Conservation (phyloP, 2,797 vertebrate species). For the Rhinophrynus dorsalis region DNA sequence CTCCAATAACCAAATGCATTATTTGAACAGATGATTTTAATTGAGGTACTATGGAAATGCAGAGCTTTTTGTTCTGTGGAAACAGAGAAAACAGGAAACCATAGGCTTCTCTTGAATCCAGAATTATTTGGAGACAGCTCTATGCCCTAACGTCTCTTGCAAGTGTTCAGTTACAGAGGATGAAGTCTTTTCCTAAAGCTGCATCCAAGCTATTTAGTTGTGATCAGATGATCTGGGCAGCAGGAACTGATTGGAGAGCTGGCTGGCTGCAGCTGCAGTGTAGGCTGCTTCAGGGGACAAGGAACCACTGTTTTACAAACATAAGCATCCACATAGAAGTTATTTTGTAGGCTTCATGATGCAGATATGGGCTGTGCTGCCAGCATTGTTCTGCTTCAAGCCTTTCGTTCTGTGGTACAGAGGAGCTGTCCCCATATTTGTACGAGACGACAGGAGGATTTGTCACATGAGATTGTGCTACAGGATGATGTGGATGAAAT, state of each 20-base stretch:
- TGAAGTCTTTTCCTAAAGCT: slow-evolving; percentile 74
- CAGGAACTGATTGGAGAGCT: slow-evolving; percentile 82
- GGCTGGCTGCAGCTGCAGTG: slow-evolving; percentile 88
- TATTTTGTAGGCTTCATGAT: slow-evolving; percentile 80
- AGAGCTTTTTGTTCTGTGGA: slow-evolving; percentile 52
- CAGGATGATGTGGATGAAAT: slow-evolving; percentile 83
- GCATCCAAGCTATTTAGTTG: slow-evolving; percentile 75
- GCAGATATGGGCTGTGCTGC: slow-evolving; percentile 93
- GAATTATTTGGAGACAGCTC: slow-evolving; percentile 47
- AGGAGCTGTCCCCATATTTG: slow-evolving; percentile 91
- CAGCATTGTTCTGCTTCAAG: slow-evolving; percentile 90
- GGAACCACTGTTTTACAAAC: slow-evolving; percentile 86
- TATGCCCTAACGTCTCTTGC: slow-evolving; percentile 55
- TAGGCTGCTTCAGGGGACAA: slow-evolving; percentile 83
- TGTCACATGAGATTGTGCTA: slow-evolving; percentile 83
- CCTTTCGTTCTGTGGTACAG: slow-evolving; percentile 88
- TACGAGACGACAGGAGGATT: slow-evolving; percentile 81
- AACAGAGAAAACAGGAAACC: slow-evolving; percentile 51
- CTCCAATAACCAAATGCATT: slow-evolving; percentile 56
- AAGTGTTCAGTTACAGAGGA: slow-evolving; percentile 64
- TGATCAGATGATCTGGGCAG: slow-evolving; percentile 91
- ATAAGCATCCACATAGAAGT: slow-evolving; percentile 82
- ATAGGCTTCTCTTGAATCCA: slow-evolving; percentile 55
- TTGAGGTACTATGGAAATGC: slow-evolving; percentile 31
- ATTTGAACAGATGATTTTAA: slow-evolving; percentile 54